phyloP scores from a whole-genome alignment of 2,888 invertebrate genomes.

The Zonitis immaculata region DNA sequence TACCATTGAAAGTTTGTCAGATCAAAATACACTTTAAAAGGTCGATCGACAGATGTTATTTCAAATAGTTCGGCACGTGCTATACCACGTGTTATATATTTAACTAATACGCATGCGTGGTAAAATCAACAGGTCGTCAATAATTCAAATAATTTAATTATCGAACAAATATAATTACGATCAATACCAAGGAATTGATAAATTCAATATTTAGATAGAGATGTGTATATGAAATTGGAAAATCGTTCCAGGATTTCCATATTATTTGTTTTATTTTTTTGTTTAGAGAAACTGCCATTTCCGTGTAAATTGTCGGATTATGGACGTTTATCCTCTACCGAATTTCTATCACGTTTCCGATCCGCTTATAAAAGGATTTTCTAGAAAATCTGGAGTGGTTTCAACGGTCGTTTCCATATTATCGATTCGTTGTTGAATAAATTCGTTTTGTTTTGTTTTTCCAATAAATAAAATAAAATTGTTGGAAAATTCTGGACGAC shows the following conservation, averaged over 20 bases:
- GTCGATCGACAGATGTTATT: constrained; percentile 28
- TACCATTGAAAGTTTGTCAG: constrained; percentile 29
- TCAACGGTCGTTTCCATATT: constrained; percentile 13
- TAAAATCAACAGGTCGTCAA: constrained; percentile 26
- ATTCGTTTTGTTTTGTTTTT: background rate
- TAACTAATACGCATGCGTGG: constrained; percentile 24
- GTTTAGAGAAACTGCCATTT: constrained; percentile 11
- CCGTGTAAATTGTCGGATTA: constrained; percentile 26
- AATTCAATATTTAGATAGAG: background rate
- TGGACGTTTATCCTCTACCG: constrained; percentile 22
- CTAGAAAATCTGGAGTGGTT: constrained; percentile 21
- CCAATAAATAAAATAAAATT: too few species aligned
- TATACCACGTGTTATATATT: constrained; percentile 29
- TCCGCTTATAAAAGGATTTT: constrained; percentile 25
- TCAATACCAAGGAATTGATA: background rate
- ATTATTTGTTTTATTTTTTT: background rate
- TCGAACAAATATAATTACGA: background rate
- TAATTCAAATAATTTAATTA: constrained; percentile 13
- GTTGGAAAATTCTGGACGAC: background rate
- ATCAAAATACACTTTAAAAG: constrained; percentile 29
- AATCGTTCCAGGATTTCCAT: background rate
- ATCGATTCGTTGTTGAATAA: constrained; percentile 19
- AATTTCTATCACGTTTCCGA: constrained; percentile 18
- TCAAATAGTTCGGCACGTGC: constrained; percentile 29
- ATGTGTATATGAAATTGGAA: too few species aligned